Conservation (phyloP, 2,113 vertebrate genomes). For the Psittacula cyanocephala region DNA sequence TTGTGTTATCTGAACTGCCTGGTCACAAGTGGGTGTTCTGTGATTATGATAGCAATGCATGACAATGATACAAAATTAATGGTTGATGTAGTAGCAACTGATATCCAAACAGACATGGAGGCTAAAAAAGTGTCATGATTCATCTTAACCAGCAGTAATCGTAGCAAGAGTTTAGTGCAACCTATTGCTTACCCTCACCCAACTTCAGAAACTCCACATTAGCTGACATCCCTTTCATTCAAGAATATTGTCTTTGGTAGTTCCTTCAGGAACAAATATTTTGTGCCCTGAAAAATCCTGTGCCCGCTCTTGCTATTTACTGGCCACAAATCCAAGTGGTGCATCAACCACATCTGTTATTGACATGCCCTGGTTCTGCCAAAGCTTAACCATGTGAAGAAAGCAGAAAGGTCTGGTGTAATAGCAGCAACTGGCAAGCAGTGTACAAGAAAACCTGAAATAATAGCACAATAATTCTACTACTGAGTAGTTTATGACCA, state of each 20-base stretch:
- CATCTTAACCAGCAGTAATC: neutral
- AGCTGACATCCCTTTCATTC: neutral
- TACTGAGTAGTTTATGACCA: neutral
- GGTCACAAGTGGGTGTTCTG: conserved; percentile 9
- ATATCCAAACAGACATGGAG: neutral
- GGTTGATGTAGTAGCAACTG: neutral
- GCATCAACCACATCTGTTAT: neutral
- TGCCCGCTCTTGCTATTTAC: neutral
- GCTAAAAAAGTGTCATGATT: neutral
- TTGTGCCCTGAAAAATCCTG: neutral
- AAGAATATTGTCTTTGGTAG: neutral
- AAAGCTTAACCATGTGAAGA: neutral
- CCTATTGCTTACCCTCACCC: neutral
- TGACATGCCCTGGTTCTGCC: neutral
- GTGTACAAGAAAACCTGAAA: neutral
- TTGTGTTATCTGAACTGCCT: conserved; percentile 2
- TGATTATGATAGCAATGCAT: neutral
- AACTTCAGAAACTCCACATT: neutral
- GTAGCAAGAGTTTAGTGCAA: neutral
- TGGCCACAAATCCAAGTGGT: neutral
- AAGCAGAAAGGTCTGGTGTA: neutral
- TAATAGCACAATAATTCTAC: neutral
- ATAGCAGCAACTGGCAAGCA: neutral
- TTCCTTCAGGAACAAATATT: neutral
- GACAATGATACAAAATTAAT: neutral